phyloP scores from a whole-genome alignment of 1,140 invertebrate species.

The Tetragnatha versicolor region DNA sequence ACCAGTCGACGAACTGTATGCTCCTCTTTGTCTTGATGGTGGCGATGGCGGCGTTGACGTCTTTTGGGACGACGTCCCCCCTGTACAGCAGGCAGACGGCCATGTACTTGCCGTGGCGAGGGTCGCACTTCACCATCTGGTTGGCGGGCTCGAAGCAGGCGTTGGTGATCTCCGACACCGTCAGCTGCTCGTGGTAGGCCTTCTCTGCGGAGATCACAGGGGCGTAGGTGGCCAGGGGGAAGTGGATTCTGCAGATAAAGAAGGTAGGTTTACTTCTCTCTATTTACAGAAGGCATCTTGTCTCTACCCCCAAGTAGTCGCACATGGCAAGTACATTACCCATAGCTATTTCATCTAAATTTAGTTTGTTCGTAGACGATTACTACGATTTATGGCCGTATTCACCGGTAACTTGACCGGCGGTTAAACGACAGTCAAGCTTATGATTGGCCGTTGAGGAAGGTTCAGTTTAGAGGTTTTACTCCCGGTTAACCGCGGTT shows the following conservation, averaged over 20 bases:
- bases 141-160: conserved; percentile 58
- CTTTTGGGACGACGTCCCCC: conserved; percentile 79
- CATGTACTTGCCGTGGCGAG: conserved; percentile 69
- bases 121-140: conserved; percentile 56
- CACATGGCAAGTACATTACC: too few relatives aligned
- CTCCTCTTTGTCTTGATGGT: conserved; percentile 81
- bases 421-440: too few relatives aligned
- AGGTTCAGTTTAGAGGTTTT: too few relatives aligned
- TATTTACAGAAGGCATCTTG: too few relatives aligned
- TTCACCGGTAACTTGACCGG: too few relatives aligned
- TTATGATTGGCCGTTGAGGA: too few relatives aligned
- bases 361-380: too few relatives aligned
- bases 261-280: too few relatives aligned
- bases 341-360: too few relatives aligned
- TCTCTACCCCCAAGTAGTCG: too few relatives aligned
- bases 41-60: conserved; percentile 84
- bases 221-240: conserved; percentile 82
- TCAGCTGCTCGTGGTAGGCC: conserved; percentile 81
- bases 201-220: conserved; percentile 86
- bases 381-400: too few relatives aligned
- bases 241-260: conserved; percentile 66
- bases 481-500: too few relatives aligned
- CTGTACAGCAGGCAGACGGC: conserved; percentile 83
- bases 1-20: conserved; percentile 71
- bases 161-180: conserved; percentile 82